A percentile compares a stretch with the other conserved stretches of the same genome.
phyloP scores from a whole-genome alignment of 2,888 invertebrate genomes.

The Aphidoletes aphidimyza region DNA sequence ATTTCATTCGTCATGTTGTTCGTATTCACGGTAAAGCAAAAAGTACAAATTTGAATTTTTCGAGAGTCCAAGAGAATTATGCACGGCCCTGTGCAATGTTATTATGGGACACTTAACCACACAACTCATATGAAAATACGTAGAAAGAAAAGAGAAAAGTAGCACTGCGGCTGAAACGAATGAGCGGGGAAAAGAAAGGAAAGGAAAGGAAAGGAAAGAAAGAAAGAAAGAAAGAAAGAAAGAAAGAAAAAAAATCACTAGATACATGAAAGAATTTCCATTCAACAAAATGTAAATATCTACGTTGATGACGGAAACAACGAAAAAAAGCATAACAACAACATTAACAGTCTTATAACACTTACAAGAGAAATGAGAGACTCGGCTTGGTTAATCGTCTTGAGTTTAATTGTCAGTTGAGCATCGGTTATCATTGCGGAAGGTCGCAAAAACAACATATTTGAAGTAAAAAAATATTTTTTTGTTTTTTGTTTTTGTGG shows the following conservation, averaged over 20 bases:
- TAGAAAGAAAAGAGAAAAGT: constrained; percentile 30
- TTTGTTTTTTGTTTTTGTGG: background rate
- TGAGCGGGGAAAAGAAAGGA: background rate
- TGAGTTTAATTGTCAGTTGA: constrained; percentile 58
- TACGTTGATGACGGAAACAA: constrained; percentile 40
- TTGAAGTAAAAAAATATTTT: background rate
- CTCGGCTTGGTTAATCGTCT: constrained; percentile 55
- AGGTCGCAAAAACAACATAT: constrained; percentile 57
- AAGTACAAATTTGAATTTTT: too few relatives aligned
- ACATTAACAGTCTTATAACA: constrained; percentile 36
- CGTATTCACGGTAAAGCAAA: too few relatives aligned
- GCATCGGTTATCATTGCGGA: constrained; percentile 60
- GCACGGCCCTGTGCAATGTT: constrained; percentile 4
- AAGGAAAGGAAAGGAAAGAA: too few relatives aligned
- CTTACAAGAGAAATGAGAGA: constrained; percentile 39
- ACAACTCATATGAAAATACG: background rate
- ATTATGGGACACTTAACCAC: constrained; percentile 4
- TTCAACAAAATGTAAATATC: constrained; percentile 49
- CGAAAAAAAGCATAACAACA: background rate
- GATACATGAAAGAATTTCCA: constrained; percentile 51
- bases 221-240: too few relatives aligned
- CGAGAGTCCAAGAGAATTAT: too few relatives aligned
- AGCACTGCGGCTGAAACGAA: constrained; percentile 28
- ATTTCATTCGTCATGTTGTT: too few relatives aligned
- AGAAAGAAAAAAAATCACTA: constrained; percentile 12